phyloP scores from a whole-genome alignment of 1,140 invertebrate genomes.

The Lepeophtheirus salmonis region DNA sequence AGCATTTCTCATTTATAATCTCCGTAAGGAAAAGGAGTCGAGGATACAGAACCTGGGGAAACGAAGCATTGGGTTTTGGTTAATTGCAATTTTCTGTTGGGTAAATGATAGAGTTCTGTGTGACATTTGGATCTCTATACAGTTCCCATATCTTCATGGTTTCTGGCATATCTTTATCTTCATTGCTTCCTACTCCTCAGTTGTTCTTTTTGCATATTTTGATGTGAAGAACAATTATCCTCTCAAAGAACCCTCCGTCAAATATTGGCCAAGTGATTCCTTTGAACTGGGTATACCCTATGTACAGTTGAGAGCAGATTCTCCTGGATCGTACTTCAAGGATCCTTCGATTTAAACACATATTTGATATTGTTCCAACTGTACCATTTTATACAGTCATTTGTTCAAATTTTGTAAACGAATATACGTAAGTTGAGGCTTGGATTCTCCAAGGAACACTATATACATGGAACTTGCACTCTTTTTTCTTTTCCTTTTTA shows the following conservation, averaged over 20 bases:
- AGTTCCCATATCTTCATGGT: conserved; percentile 60
- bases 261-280: conserved; percentile 3
- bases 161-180: conserved; percentile 61
- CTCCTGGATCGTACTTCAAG: too few relatives aligned
- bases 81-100: conserved; percentile 50
- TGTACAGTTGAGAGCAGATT: conserved; percentile 3
- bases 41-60: conserved; percentile 44
- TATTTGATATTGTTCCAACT: too few relatives aligned
- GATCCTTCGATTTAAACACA: too few relatives aligned
- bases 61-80: conserved; percentile 42
- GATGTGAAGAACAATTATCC: conserved; percentile 31
- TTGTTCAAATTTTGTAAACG: too few relatives aligned
- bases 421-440: too few relatives aligned
- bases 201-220: conserved; percentile 55
- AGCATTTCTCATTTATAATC: conserved; percentile 5
- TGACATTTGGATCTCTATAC: conserved; percentile 47
- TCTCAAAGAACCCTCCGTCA: neutral
- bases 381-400: too few relatives aligned
- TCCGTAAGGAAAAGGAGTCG: conserved; percentile 18
- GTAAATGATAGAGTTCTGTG: conserved; percentile 55
- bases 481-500: too few relatives aligned
- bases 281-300: conserved; percentile 8
- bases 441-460: too few relatives aligned
- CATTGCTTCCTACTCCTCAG: conserved; percentile 47
- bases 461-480: too few relatives aligned